Evolutionary conservation across 2,888 invertebrate genomes (phyloP).

Genomic region (Meloe dianella): DNA sequence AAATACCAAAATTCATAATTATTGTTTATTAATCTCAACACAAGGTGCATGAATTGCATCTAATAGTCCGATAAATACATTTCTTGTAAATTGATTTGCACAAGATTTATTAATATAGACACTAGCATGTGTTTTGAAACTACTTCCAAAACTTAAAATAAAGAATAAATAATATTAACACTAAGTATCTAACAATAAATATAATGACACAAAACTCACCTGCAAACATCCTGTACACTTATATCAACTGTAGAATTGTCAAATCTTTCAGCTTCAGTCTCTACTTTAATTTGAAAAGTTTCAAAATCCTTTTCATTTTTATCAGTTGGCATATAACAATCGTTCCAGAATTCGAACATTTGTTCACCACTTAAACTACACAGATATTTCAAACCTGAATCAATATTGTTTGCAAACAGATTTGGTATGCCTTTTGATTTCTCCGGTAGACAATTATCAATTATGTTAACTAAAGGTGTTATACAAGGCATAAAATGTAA

Average conservation of each 20-base stretch:
- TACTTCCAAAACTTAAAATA: neutral
- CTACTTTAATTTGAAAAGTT: neutral
- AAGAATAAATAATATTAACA: neutral
- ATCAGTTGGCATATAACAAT: neutral
- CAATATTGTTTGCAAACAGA: neutral
- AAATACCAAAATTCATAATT: too few relatives aligned
- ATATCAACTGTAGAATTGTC: too few relatives aligned
- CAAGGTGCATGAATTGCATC: neutral
- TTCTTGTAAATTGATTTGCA: neutral
- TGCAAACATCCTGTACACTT: neutral
- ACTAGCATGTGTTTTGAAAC: neutral
- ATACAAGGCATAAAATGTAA: neutral
- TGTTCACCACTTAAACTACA: neutral
- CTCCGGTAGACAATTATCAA: neutral
- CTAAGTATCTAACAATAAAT: neutral
- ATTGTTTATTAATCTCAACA: neutral
- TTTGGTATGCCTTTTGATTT: neutral
- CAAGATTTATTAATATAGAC: neutral
- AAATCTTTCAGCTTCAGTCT: neutral
- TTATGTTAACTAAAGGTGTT: neutral
- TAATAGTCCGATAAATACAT: neutral
- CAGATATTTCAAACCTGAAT: neutral
- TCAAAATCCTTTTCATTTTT: neutral
- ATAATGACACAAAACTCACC: too few relatives aligned
- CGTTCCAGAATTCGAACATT: neutral